Base-by-base conservation (phyloP, 2,113 vertebrate genomes). In the Lates calcarifer region DNA sequence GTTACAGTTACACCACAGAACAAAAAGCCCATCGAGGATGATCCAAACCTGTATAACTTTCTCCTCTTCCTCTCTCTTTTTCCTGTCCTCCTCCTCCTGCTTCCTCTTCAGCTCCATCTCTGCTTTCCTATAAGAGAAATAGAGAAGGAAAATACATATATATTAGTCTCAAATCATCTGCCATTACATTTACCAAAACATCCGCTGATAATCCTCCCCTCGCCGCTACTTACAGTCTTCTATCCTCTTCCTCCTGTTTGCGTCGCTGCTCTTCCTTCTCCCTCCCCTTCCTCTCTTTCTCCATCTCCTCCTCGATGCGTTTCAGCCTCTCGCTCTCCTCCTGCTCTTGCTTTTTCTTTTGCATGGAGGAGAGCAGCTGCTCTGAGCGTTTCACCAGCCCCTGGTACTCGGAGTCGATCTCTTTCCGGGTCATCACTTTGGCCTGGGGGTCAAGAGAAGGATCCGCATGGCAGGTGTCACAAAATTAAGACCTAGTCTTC, bases 81-180 rank as follows among this genome's bases (percentile, higher is more conserved):
- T 99, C 79, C 98, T 95, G 58, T 98, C 96, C 85, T 98, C 98
- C 62, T 99, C 98, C n/a, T 97, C 97, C 72, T 97, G 96, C 90
- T 98, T 99, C 86, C 98, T 96, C 91, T 99, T 99, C 78, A 95
- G 94, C 91, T 99, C 98, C 93, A 99, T 99, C 90, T 98, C 98
- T 64, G 96, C 92, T 94, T 99, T 99, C 93, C 98, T 99, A 80
- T n/a, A n/a, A n/a, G n/a, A n/a, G n/a, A n/a, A n/a, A n/a, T n/a
- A n/a, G n/a, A n/a, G n/a, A n/a, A n/a, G n/a, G n/a, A n/a, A n/a
- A n/a, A n/a, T n/a, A n/a, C n/a, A n/a, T n/a, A n/a, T n/a, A n/a
- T n/a, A n/a, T n/a, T n/a, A 57, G 18, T 51, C 41, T 57, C 12
- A 31, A 18, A 45, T 6, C 5, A 31, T 31, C 53, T 9, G 1